These are phyloP conservation scores for Catocala sponsa DNA, from an alignment of 2,888 invertebrate genomes.

Conservation along the genomic window DNA sequence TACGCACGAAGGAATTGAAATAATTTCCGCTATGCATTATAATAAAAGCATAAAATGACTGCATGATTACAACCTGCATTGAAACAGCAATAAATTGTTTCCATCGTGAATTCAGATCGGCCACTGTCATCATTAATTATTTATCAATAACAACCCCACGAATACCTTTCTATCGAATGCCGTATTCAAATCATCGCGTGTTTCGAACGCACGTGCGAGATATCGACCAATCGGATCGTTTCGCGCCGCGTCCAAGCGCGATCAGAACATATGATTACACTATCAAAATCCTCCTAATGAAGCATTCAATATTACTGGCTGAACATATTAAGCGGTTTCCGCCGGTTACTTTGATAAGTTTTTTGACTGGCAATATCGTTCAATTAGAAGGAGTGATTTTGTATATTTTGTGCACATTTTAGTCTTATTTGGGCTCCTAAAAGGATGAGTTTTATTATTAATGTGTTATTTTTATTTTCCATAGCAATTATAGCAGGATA, in stretches of 20 bases:
- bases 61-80: conserved; percentile 27
- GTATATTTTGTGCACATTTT: conserved; percentile 64
- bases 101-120: conserved; percentile 44
- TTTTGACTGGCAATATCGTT: conserved; percentile 57
- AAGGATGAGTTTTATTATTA: conserved; percentile 53
- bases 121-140: conserved; percentile 57
- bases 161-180: conserved; percentile 56
- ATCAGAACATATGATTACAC: conserved; percentile 63
- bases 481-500: conserved; percentile 16
- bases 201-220: conserved; percentile 63
- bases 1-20: conserved; percentile 15
- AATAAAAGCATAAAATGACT: conserved; percentile 18
- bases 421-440: conserved; percentile 60
- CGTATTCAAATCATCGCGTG: conserved; percentile 54
- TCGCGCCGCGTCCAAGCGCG: conserved; percentile 66
- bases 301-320: conserved; percentile 59
- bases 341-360: conserved; percentile 70
- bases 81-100: conserved; percentile 38
- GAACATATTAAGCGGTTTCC: conserved; percentile 68
- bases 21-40: not conserved
- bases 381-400: conserved; percentile 79
- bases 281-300: conserved; percentile 72
- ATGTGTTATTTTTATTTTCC: conserved; percentile 28
- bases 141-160: conserved; percentile 45
- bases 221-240: conserved; percentile 65